Evolutionary conservation across 1,140 invertebrate genomes (phyloP).

Genomic region (Cyclina sinensis): DNA sequence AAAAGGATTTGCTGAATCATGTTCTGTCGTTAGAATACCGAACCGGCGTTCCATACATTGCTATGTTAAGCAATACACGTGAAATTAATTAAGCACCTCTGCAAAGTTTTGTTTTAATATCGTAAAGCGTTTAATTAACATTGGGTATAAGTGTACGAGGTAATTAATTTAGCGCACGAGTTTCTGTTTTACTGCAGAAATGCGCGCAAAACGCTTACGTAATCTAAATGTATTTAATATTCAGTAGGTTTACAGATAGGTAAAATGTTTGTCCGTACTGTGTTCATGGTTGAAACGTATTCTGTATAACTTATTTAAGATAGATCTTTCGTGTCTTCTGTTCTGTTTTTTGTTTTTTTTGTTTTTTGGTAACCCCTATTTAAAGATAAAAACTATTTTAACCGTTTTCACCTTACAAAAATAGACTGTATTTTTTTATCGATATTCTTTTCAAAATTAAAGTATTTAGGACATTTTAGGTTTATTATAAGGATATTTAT

Average conservation of each 20-base stretch:
- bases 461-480: no score
- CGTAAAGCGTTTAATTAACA: background rate
- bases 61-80: constrained; percentile 4
- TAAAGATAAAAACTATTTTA: no score
- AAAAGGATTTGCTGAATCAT: no score
- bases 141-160: background rate
- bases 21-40: background rate
- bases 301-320: background rate
- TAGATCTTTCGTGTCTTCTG: no score
- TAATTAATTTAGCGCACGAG: background rate
- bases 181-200: background rate
- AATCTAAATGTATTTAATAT: background rate
- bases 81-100: constrained; percentile 24
- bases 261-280: background rate
- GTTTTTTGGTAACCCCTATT: no score
- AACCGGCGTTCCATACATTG: background rate
- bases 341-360: no score
- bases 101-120: constrained; percentile 10
- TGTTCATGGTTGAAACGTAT: background rate
- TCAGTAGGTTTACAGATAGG: background rate
- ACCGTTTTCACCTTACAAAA: no score
- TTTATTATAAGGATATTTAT: no score
- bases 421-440: no score
- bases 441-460: no score
- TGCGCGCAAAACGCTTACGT: background rate